Evolutionary conservation across 2,888 invertebrate species (phyloP).

Genomic region (Romanomermis culicivorax): DNA sequence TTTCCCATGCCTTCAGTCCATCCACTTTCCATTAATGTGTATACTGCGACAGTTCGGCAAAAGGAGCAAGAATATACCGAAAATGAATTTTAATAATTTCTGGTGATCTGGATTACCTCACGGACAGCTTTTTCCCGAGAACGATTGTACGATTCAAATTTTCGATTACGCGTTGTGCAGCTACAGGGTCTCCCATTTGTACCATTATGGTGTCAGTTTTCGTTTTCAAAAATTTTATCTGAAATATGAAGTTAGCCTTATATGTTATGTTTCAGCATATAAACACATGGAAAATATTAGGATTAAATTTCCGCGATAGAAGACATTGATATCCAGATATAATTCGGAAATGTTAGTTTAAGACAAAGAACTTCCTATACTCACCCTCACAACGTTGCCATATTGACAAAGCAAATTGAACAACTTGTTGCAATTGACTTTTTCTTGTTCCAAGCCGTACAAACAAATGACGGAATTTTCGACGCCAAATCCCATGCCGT

Average conservation of each 20-base stretch:
- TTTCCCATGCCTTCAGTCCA: too few species aligned
- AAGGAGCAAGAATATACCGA: too few species aligned
- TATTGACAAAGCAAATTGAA: constrained; percentile 95
- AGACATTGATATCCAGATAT: background rate
- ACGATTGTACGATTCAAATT: constrained; percentile 71
- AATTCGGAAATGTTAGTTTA: background rate
- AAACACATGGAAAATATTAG: too few species aligned
- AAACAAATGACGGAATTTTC: constrained; percentile 71
- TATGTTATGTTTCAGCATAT: background rate
- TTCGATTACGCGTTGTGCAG: constrained; percentile 79
- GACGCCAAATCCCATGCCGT: constrained; percentile 32
- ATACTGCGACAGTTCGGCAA: too few species aligned
- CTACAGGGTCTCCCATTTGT: constrained; percentile 83
- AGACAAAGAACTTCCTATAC: too few species aligned
- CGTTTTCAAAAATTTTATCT: constrained; percentile 85
- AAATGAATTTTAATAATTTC: too few species aligned
- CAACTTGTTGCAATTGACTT: constrained; percentile 75
- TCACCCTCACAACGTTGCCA: constrained; percentile 86
- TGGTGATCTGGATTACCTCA: too few species aligned
- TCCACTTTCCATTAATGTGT: too few species aligned
- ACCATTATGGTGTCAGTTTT: constrained; percentile 97
- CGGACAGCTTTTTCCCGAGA: constrained; percentile 52
- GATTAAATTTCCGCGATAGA: too few species aligned
- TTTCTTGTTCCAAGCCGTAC: constrained; percentile 72
- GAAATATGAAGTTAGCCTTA: constrained; percentile 16